Percentiles rank a stretch among this genome's conserved stretches.
Conservation (phyloP, 2,797 vertebrate genomes). For the Lerista edwardsae region DNA sequence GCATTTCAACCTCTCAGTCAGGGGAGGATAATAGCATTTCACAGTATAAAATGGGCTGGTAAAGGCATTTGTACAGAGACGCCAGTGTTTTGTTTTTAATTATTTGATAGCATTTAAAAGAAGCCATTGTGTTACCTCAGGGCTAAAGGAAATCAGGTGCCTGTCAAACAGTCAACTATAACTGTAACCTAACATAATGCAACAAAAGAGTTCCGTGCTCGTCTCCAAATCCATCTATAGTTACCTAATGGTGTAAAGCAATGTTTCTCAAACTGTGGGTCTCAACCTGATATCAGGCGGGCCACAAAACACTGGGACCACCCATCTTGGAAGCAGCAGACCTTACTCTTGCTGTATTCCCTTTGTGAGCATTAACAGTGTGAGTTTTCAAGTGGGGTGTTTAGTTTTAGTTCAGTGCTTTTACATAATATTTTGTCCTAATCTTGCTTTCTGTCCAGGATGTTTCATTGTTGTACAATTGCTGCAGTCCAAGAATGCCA, state of each 20-base stretch:
- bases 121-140: background rate
- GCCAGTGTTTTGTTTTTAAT: background rate
- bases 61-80: background rate
- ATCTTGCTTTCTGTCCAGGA: too few relatives aligned
- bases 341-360: too few relatives aligned
- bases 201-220: background rate
- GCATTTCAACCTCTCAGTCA: background rate
- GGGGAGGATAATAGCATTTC: constrained; percentile 8
- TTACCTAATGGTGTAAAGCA: constrained; percentile 3
- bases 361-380: too few relatives aligned
- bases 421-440: too few relatives aligned
- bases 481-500: too few relatives aligned
- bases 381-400: too few relatives aligned
- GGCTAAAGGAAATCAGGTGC: background rate
- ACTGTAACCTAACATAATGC: background rate
- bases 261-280: too few relatives aligned
- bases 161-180: constrained; percentile 4
- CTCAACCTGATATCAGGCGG: too few relatives aligned
- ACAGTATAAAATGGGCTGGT: background rate
- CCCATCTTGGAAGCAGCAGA: too few relatives aligned
- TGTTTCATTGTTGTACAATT: too few relatives aligned
- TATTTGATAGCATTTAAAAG: background rate
- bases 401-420: too few relatives aligned
- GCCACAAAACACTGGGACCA: too few relatives aligned
- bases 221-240: background rate